Evolutionary conservation across 2,888 invertebrate genomes (phyloP).

Genomic region (Nemotelus pantherinus): DNA sequence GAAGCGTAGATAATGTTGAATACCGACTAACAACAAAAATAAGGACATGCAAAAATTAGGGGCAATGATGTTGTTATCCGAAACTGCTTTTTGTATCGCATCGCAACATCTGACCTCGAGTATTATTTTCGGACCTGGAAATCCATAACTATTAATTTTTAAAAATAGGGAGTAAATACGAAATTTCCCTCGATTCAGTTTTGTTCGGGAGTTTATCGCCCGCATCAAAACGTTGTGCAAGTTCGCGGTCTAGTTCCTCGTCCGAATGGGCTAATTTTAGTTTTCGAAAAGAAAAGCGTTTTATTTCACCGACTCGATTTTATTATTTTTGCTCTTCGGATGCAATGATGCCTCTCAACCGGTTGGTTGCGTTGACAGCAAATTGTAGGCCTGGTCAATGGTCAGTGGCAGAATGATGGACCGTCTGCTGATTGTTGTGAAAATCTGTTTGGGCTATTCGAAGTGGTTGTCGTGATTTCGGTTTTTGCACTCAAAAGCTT

Average conservation of each 20-base stretch:
- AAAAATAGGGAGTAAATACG: no score
- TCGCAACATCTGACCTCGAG: no score
- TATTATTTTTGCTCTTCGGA: conserved; percentile 18
- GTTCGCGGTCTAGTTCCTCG: not conserved
- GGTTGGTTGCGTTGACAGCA: not conserved
- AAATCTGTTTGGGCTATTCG: conserved; percentile 21
- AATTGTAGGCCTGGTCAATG: not conserved
- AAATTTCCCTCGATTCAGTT: no score
- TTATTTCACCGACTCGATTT: not conserved
- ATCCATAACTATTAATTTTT: no score
- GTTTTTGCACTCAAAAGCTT: not conserved
- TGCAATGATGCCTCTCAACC: not conserved
- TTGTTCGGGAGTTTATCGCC: no score
- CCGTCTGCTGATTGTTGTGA: conserved; percentile 29
- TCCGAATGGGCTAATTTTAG: conserved; percentile 9
- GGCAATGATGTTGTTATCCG: no score
- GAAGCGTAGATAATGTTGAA: no score
- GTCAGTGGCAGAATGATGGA: conserved; percentile 27
- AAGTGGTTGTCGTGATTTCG: conserved; percentile 17
- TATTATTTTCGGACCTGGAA: no score
- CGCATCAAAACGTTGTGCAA: not conserved
- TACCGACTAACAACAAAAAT: no score
- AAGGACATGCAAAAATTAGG: no score
- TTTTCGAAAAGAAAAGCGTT: not conserved
- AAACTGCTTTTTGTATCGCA: no score